These are phyloP conservation scores for Boleophthalmus pectinirostris DNA, from an alignment of 2,113 vertebrate genomes.

Conservation along the genomic window DNA sequence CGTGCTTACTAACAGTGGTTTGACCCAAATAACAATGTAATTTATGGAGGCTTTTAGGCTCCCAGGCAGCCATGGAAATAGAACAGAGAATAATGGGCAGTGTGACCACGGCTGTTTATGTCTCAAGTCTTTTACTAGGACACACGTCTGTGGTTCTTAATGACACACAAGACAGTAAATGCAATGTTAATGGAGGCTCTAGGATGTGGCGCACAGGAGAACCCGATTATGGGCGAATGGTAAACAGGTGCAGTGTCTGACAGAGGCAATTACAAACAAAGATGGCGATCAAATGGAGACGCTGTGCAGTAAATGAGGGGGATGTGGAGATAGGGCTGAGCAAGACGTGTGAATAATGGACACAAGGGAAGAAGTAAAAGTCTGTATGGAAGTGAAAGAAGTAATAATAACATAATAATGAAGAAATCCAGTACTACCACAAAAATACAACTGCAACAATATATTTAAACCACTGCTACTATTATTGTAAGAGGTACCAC, in stretches of 20 bases:
- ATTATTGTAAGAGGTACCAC: not conserved
- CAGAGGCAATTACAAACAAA: slow-evolving; percentile 19
- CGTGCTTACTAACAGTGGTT: slow-evolving; percentile 69
- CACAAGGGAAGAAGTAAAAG: not conserved
- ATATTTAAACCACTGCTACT: not conserved
- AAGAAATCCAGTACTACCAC: not conserved
- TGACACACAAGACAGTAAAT: slow-evolving; percentile 65
- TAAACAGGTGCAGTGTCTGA: slow-evolving; percentile 30
- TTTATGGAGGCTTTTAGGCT: slow-evolving; percentile 77
- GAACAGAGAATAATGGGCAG: slow-evolving; percentile 71
- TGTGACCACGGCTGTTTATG: slow-evolving; percentile 66
- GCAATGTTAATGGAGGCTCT: slow-evolving; percentile 56
- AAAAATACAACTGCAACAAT: not conserved
- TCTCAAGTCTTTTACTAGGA: slow-evolving; percentile 66
- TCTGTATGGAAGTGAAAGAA: not conserved
- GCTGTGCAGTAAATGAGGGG: slow-evolving; percentile 20
- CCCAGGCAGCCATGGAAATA: slow-evolving; percentile 61
- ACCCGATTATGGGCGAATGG: slow-evolving; percentile 32
- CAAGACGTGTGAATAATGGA: slow-evolving; percentile 24
- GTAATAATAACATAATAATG: not conserved
- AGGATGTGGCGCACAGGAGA: slow-evolving; percentile 29
- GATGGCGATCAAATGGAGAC: slow-evolving; percentile 20
- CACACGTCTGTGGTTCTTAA: slow-evolving; percentile 57
- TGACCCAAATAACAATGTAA: slow-evolving; percentile 76
- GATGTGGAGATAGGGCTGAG: slow-evolving; percentile 16